phyloP scores from a whole-genome alignment of 2,888 invertebrate species.

The Scaptomyza caliginosa region DNA sequence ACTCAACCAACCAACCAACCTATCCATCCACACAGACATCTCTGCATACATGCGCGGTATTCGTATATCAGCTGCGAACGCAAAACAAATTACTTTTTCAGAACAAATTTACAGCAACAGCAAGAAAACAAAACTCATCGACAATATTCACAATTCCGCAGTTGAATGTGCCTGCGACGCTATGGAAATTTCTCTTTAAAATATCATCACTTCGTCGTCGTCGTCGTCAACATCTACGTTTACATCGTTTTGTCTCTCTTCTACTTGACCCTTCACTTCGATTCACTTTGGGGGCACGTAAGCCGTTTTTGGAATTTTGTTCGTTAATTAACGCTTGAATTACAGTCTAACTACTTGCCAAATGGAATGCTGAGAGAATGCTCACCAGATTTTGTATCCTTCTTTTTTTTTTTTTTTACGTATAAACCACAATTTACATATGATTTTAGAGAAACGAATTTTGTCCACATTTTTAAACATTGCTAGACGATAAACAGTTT shows the following conservation, averaged over 20 bases:
- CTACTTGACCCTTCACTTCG: conserved; percentile 17
- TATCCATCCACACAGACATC: conserved; percentile 62
- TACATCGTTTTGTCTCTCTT: conserved; percentile 25
- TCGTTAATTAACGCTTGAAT: conserved; percentile 58
- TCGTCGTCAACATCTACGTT: conserved; percentile 17
- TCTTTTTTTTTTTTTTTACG: conserved; percentile 22
- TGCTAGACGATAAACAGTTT: conserved; percentile 24
- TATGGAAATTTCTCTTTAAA: conserved; percentile 23
- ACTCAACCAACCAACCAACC: conserved; percentile 44
- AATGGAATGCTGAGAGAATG: conserved; percentile 13
- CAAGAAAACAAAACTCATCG: conserved; percentile 7
- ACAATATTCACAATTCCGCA: conserved; percentile 12
- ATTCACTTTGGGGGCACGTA: conserved; percentile 47
- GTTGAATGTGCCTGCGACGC: conserved; percentile 43
- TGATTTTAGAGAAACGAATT: conserved; percentile 56
- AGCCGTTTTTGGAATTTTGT: conserved; percentile 54
- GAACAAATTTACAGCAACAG: conserved; percentile 71
- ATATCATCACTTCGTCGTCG: conserved; percentile 4
- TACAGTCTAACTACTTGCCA: conserved; percentile 43
- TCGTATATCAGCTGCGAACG: conserved; percentile 80
- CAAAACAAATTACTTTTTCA: conserved; percentile 68
- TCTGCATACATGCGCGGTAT: conserved; percentile 70
- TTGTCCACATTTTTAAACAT: conserved; percentile 51
- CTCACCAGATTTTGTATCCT: conserved; percentile 11
- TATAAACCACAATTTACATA: conserved; percentile 12